Evolutionary conservation across 53 echinoderm and acorn worm species (phyloP), one percentile per base, ranked within the genome.

Genomic region (Paracentrotus lividus): DNA sequence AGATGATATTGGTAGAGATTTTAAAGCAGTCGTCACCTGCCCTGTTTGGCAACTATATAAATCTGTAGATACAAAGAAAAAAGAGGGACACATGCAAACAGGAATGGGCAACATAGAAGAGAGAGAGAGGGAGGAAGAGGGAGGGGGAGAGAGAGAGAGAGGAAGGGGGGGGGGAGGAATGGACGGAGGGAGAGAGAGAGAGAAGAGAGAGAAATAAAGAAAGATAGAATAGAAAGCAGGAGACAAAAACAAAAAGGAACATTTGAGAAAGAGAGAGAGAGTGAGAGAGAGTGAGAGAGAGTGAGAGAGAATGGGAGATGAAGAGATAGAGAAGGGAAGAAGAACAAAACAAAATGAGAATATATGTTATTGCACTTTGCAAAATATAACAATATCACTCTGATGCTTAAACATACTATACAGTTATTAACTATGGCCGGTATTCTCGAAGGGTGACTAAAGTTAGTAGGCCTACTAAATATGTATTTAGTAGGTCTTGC

Each of bases 21-120:
- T 36, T 72, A 68, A 31, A 90, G 91, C 78, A 40, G 52, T 92
- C 92, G 92, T 92, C 92, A 92, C 78, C 92, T 92, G 40, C 8
- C 78, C 55, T 92, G 34, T 81, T 92, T 92, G 57, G 55, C 38
- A 52, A 77, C 78, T 12, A 92, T 92, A 26, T 77, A 78, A 78
- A 92, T 92, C 92, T 92, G 92, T 3, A 60, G 5, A 49, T 13
- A 56, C 58, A 92, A 77, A 21, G 78, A 38, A 23, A 10, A 12
- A 78, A 55, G n/a, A n/a, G n/a, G n/a, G n/a, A n/a, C n/a, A n/a
- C n/a, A n/a, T n/a, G n/a, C n/a, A n/a, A n/a, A n/a, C n/a, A n/a
- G n/a, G n/a, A n/a, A n/a, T n/a, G n/a, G n/a, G n/a, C n/a, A n/a
- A n/a, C n/a, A n/a, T 8, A 20, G 52, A 44, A 66, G 24, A 45